phyloP scores from a whole-genome alignment of 2,888 invertebrate genomes.

The Cosmia trapezina region DNA sequence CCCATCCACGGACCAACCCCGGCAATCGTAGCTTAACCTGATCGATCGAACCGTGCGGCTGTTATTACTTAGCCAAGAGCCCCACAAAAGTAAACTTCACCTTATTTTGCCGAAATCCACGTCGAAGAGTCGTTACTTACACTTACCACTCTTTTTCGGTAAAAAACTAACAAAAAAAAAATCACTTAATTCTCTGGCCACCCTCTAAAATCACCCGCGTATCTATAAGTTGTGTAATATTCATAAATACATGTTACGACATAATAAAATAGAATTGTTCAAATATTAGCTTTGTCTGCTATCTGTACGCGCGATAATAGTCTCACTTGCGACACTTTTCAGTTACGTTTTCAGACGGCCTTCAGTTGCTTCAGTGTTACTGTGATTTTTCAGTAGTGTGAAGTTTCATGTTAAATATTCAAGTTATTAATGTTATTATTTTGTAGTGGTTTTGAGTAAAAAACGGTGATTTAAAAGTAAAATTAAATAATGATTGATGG shows the following conservation, averaged over 20 bases:
- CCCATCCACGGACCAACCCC: no score
- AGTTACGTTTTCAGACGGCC: conserved; percentile 44
- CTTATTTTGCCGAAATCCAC: no score
- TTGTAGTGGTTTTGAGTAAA: background rate
- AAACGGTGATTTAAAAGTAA: background rate
- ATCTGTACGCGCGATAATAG: conserved; percentile 50
- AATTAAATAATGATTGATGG: background rate
- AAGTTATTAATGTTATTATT: background rate
- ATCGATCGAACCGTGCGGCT: no score
- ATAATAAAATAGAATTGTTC: conserved; percentile 17
- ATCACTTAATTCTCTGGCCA: no score
- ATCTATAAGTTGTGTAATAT: conserved; percentile 8
- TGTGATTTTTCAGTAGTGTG: conserved; percentile 34
- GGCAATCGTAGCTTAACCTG: no score
- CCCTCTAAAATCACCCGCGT: background rate
- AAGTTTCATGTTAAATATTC: background rate
- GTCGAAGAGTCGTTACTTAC: no score
- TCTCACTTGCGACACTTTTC: conserved; percentile 39
- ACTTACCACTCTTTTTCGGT: no score
- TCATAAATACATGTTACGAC: conserved; percentile 13
- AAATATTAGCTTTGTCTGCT: conserved; percentile 54
- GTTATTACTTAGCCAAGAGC: no score
- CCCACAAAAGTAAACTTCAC: no score
- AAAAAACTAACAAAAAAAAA: no score
- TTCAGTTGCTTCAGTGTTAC: conserved; percentile 41